Evolutionary conservation across 92 coral and sea anemone species (phyloP).

Genomic region (Parazoanthus swiftii): DNA sequence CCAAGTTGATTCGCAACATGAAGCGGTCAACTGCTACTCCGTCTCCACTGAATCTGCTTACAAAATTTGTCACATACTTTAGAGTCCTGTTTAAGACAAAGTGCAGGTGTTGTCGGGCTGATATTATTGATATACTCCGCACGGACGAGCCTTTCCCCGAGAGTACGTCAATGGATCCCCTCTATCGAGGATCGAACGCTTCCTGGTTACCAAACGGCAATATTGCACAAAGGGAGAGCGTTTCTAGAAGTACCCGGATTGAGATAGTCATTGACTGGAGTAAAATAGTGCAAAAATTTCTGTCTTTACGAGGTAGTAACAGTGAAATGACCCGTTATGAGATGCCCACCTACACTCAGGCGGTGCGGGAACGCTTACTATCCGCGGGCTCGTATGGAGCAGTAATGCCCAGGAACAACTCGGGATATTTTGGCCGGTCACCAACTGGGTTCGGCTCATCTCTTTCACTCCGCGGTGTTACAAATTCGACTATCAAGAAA

Average conservation of each 20-base stretch:
- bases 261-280: slow-evolving; percentile 95
- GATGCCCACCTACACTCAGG: slow-evolving; percentile 38
- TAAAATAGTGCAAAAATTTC: slow-evolving; percentile 72
- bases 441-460: slow-evolving; percentile 71
- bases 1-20: slow-evolving; percentile 95
- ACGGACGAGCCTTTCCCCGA: slow-evolving; percentile 85
- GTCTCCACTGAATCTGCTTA: slow-evolving; percentile 88
- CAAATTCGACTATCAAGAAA: slow-evolving; percentile 72
- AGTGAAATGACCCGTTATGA: slow-evolving; percentile 52
- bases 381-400: slow-evolving; percentile 51
- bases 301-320: slow-evolving; percentile 64
- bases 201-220: slow-evolving; percentile 44
- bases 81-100: slow-evolving; percentile 70
- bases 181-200: slow-evolving; percentile 48
- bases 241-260: slow-evolving; percentile 62
- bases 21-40: slow-evolving; percentile 99
- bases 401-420: slow-evolving; percentile 53
- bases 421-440: slow-evolving; percentile 53
- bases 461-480: slow-evolving; percentile 82
- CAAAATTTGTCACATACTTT: slow-evolving; percentile 80
- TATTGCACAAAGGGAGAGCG: slow-evolving; percentile 59
- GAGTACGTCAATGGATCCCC: slow-evolving; percentile 69
- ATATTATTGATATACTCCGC: slow-evolving; percentile 85
- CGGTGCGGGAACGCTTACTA: slow-evolving; percentile 51
- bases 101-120: slow-evolving; percentile 89